These are phyloP conservation scores for Junonia oenone DNA, from an alignment of 2,888 invertebrate genomes.

Conservation along the genomic window DNA sequence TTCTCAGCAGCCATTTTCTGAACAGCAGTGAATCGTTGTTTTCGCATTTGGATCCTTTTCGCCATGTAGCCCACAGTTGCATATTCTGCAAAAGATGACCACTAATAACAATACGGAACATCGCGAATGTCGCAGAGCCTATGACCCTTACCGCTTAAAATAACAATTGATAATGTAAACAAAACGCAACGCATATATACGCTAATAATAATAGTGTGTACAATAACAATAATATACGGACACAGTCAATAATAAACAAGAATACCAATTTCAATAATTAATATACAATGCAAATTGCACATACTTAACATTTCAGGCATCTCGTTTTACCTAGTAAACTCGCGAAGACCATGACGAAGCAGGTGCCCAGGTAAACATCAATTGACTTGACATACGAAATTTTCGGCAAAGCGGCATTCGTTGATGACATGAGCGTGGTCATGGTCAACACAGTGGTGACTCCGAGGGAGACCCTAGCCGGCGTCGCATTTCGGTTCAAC, in stretches of 20 bases:
- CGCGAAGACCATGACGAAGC: conserved; percentile 99
- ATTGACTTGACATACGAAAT: conserved; percentile 98
- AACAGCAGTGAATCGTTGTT: conserved; percentile 92
- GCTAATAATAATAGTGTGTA: neutral
- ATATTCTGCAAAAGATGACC: conserved; percentile 85
- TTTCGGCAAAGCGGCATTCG: conserved; percentile 97
- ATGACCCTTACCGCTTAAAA: too few species aligned
- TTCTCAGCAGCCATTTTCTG: conserved; percentile 95
- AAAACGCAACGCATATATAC: conserved; percentile 1
- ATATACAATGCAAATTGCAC: neutral
- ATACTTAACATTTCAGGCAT: neutral
- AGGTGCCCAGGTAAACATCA: conserved; percentile 97
- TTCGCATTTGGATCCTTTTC: conserved; percentile 96
- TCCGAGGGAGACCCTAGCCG: conserved; percentile 94
- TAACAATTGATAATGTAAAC: neutral
- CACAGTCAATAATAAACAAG: neutral
- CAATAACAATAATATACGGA: neutral
- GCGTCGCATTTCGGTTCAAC: conserved; percentile 96
- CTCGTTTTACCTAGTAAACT: conserved; percentile 90
- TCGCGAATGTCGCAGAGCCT: conserved; percentile 27
- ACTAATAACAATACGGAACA: conserved; percentile 9
- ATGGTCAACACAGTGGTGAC: conserved; percentile 98
- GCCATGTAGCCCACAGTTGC: conserved; percentile 99
- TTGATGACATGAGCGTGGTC: conserved; percentile 98
- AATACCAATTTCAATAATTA: neutral